Evolutionary conservation across 1,140 invertebrate species (phyloP), one percentile per base, ranked within the genome.

Genomic region (Hetaerina americana): DNA sequence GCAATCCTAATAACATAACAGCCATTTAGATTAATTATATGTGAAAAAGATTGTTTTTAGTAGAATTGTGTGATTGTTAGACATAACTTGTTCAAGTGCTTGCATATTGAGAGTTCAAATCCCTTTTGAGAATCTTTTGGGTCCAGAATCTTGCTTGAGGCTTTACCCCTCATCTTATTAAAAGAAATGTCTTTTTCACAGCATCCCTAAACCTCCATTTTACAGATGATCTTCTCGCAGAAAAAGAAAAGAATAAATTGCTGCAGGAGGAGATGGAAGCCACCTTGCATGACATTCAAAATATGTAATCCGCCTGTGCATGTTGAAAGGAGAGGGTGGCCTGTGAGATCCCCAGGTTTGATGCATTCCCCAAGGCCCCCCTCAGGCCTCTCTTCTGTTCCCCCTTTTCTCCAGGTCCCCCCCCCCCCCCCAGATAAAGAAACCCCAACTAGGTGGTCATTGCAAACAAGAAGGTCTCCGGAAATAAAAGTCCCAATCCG

Each of bases 221-320:
- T 89, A 79, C 90, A 99, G 96, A 98, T 87, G 95, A 98, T 84
- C 88, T 99, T 81, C 86, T 95, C 81, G 85, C 88, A 79, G 95
- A 97, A 87, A 94, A 93, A 85, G 92, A 94, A 85, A 95, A 95
- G 88, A 96, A 95, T 87, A 96, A 95, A 89, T 85, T 93, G 82
- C 89, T 99, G 78, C 92, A 96, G 83, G 93, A 96, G 82, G 97
- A 99, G 84, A 98, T 99, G 93, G 97, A 99, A 84, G 90, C 93
- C 79, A 98, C 96, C 79, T 90, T 99, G 84, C 94, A 97, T 88
- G 96, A 98, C 86, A 96, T 98, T 85, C 95, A 98, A 87, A 97
- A 97, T 85, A 97, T 97, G 94, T 97, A 94, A 90, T 88, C 80
- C 68, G 67, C 27, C 66, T 31, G 26, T 26, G 49, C 70, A 70